A percentile compares a stretch with the other conserved stretches of the same genome.
These are phyloP conservation scores for Lasius platythorax DNA, from an alignment of 2,888 invertebrate genomes.

Conservation along the genomic window DNA sequence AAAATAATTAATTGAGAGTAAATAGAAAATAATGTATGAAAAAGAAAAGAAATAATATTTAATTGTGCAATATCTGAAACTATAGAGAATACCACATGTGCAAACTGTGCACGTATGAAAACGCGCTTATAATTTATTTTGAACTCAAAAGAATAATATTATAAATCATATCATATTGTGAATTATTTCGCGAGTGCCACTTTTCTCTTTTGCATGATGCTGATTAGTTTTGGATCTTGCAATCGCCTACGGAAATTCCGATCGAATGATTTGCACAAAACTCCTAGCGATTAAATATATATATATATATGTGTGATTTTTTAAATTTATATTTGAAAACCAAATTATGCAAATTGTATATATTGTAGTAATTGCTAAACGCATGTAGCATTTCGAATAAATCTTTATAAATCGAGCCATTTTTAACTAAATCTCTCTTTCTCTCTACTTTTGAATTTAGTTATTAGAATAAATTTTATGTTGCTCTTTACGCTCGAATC, in stretches of 20 bases:
- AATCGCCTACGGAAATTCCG: background rate
- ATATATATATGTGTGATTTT: no score
- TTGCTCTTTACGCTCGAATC: background rate
- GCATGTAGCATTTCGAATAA: no score
- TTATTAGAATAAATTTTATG: background rate
- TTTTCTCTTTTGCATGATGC: background rate
- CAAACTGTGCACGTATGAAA: background rate
- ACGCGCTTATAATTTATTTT: background rate
- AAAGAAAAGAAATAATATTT: background rate
- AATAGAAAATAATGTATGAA: background rate
- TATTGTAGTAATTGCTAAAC: no score
- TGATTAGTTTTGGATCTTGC: constrained; percentile 2
- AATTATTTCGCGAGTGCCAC: background rate
- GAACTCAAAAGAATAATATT: background rate
- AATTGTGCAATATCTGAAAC: background rate
- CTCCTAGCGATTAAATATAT: background rate
- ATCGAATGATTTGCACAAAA: background rate
- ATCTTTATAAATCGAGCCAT: no score
- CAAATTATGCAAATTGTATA: no score
- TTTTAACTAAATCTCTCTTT: no score
- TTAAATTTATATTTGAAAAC: no score
- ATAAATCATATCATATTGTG: background rate
- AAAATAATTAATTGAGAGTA: background rate
- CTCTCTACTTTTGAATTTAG: no score
- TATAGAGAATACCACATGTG: background rate